These are phyloP conservation scores for Pterocles orientalis DNA, from an alignment of 2,113 vertebrate species.

Conservation along the genomic window DNA sequence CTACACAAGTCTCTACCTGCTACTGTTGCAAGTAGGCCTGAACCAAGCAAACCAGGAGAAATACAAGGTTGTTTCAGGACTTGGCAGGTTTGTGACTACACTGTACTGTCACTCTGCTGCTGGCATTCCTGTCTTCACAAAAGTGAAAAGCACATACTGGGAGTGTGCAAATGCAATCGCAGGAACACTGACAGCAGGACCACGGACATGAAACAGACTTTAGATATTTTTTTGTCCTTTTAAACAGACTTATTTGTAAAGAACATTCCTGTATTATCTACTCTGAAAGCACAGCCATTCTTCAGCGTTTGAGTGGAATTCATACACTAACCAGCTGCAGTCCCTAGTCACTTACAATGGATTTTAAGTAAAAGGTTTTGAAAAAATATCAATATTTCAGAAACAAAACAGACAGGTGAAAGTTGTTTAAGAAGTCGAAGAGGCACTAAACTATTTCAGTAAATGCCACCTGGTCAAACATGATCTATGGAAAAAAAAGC, in stretches of 20 bases:
- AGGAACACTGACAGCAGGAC: neutral
- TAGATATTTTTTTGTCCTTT: neutral
- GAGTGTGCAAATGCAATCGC: neutral
- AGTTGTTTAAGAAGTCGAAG: neutral
- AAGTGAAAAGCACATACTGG: neutral
- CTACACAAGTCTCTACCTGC: no score
- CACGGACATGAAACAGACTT: neutral
- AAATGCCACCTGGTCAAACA: neutral
- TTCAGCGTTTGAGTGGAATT: neutral
- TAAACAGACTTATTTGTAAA: neutral
- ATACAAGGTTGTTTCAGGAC: neutral
- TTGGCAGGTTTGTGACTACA: neutral
- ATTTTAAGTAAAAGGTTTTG: neutral
- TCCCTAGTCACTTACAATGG: fast-evolving
- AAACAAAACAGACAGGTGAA: neutral
- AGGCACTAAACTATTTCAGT: neutral
- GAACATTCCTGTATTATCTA: neutral
- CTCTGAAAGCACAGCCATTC: fast-evolving
- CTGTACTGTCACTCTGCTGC: neutral
- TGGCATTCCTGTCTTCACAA: neutral
- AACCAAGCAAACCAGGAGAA: neutral
- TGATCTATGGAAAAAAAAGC: neutral
- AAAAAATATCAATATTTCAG: neutral
- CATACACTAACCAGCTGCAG: neutral
- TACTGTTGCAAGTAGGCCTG: neutral